Percentiles rank a stretch among this genome's conserved stretches.
phyloP scores from a whole-genome alignment of 2,113 vertebrate genomes.

The Leucosticte australis region DNA sequence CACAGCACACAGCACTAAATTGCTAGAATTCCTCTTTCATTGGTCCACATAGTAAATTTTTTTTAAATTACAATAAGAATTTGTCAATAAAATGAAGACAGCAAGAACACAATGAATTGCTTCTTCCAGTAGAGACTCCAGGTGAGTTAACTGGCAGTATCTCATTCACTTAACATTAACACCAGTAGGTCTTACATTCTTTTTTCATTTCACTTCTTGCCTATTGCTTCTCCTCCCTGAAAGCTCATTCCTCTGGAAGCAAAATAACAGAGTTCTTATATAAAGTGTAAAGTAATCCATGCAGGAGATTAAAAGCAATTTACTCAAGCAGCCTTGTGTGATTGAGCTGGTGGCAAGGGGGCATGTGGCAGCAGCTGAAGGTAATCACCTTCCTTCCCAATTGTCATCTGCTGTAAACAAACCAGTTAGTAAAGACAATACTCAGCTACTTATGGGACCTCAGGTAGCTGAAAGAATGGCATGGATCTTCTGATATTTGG shows the following conservation, averaged over 20 bases:
- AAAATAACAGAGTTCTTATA: neutral
- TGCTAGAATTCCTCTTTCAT: neutral
- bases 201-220: neutral
- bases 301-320: slow-evolving; percentile 1
- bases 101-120: neutral
- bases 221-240: neutral
- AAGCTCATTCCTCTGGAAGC: neutral
- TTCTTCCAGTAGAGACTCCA: neutral
- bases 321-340: slow-evolving; percentile 84
- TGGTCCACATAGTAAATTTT: neutral
- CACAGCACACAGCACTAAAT: neutral
- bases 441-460: neutral
- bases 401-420: slow-evolving; percentile 79
- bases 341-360: slow-evolving; percentile 87
- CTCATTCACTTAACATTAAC: neutral
- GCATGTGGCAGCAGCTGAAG: slow-evolving; percentile 89
- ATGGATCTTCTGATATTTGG: neutral
- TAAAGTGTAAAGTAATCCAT: neutral
- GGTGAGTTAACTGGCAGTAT: neutral
- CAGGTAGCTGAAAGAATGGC: neutral
- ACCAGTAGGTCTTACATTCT: neutral
- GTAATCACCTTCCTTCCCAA: slow-evolving; percentile 81
- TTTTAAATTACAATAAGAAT: neutral
- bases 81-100: neutral
- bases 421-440: neutral